Evolutionary conservation across 1,140 invertebrate genomes (phyloP).

Genomic region (Drosophila orena): DNA sequence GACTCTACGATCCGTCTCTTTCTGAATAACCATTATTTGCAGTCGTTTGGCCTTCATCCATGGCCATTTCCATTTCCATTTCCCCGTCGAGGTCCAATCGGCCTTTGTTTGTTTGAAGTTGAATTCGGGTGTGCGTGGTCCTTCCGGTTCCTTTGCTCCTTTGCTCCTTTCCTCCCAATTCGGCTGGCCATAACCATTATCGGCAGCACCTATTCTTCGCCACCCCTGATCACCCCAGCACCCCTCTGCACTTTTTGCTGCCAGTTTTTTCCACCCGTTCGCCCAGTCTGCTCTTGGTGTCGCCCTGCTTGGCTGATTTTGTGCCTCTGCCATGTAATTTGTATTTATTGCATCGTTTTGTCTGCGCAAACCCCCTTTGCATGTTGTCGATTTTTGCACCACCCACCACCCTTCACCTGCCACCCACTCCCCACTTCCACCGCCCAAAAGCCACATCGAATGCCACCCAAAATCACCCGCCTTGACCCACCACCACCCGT

Average conservation of each 20-base stretch:
- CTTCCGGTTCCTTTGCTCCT: slow-evolving; percentile 45
- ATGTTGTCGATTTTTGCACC: slow-evolving; percentile 69
- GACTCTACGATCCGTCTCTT: slow-evolving; percentile 22
- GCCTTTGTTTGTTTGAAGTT: slow-evolving; percentile 43
- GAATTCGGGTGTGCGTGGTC: slow-evolving; percentile 39
- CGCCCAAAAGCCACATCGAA: not conserved
- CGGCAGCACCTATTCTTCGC: slow-evolving; percentile 68
- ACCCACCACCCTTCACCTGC: not conserved
- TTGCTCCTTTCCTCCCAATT: slow-evolving; percentile 32
- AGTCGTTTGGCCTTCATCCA: slow-evolving; percentile 71
- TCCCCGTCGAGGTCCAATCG: slow-evolving; percentile 48
- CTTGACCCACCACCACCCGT: slow-evolving; percentile 8
- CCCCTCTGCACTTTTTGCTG: slow-evolving; percentile 26
- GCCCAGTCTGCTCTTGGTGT: slow-evolving; percentile 24
- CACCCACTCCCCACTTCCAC: not conserved
- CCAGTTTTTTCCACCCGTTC: slow-evolving; percentile 15
- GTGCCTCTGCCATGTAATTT: slow-evolving; percentile 77
- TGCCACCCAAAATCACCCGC: not conserved
- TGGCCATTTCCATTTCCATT: slow-evolving; percentile 41
- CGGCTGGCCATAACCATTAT: slow-evolving; percentile 74
- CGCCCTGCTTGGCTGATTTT: slow-evolving; percentile 56
- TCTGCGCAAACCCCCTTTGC: slow-evolving; percentile 82
- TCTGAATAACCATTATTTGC: slow-evolving; percentile 69
- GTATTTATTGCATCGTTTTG: slow-evolving; percentile 84
- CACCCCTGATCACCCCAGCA: slow-evolving; percentile 4